These are phyloP conservation scores for Turdus rufiventris DNA, from an alignment of 2,113 vertebrate genomes.

Conservation along the genomic window DNA sequence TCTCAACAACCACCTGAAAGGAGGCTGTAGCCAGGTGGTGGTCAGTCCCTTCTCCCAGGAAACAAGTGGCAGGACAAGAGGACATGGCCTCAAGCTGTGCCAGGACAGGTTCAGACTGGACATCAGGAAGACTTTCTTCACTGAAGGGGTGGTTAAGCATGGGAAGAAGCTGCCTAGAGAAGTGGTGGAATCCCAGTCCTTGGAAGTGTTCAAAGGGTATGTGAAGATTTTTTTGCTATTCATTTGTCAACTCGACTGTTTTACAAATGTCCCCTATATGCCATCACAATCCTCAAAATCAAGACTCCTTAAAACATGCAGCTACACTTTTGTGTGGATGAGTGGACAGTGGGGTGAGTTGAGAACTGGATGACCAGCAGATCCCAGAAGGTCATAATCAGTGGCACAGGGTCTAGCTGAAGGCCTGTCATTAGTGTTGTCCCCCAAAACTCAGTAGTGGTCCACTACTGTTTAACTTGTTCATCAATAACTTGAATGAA, in stretches of 20 bases:
- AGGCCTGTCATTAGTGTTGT: neutral
- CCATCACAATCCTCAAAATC: neutral
- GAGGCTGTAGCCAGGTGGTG: neutral
- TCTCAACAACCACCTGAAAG: neutral
- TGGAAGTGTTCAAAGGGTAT: neutral
- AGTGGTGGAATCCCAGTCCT: neutral
- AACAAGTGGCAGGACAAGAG: neutral
- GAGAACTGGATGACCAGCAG: neutral
- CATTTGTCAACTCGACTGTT: neutral
- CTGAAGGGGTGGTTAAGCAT: neutral
- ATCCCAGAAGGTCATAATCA: neutral
- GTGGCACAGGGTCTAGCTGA: neutral
- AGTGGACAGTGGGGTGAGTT: neutral
- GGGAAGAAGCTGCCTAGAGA: neutral
- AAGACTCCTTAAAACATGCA: neutral
- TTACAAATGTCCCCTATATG: neutral
- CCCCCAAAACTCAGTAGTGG: neutral
- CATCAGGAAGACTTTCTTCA: neutral
- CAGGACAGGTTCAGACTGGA: neutral
- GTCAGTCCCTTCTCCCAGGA: neutral
- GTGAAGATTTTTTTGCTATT: neutral
- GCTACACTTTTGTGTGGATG: neutral
- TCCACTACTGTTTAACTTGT: neutral
- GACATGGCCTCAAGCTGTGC: neutral
- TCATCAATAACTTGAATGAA: neutral